Base-by-base conservation (phyloP, 2,888 invertebrate genomes). In the Apodemia duryi region DNA sequence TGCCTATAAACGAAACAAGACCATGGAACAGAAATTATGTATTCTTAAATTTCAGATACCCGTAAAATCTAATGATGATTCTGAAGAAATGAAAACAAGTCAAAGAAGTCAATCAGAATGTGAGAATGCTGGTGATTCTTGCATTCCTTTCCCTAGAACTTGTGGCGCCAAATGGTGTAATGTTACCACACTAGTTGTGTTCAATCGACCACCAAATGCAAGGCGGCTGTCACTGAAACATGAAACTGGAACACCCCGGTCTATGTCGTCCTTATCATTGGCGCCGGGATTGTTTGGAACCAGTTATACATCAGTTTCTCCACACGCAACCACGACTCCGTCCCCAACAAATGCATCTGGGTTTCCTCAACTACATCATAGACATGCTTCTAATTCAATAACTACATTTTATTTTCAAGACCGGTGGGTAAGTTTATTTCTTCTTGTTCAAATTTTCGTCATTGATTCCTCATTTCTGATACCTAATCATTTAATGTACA, bases 151-250 rank as follows among this genome's bases (percentile, higher is more conserved):
- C 84, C 98, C 98, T 0, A 93, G 97, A 65, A 98, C 98, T 0
- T 98, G 97, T 10, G 98, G 98, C 1, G 98, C 98, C 0, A 95
- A 96, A 75, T 99, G 98, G 92, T 97, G 97, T 84, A 96, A 96
- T 38, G 96, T 96, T 32, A 97, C 97, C 76, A 94, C 95, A 65
- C 86, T 99, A 66, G 97, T 98, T 0, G 96, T 96, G 72, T 98
- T 98, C 86, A 95, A 96, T 63, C 93, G 97, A 63, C 95, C 96
- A 0, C 92, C 95, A 65, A 94, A 94, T 73, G 93, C 94, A 0
- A 93, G 96, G 73, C 91, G 96, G 66, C 79, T 96, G 29, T 95
- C 95, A 0, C 84, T 95, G 63, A 91, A 91, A 73, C 94, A 95
- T 29, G 96, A 96, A 79, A 94, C 95, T 10, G 94, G 95, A 0